Evolutionary conservation across 2,113 vertebrate species (phyloP).

Genomic region (Sebastes schlegelii): DNA sequence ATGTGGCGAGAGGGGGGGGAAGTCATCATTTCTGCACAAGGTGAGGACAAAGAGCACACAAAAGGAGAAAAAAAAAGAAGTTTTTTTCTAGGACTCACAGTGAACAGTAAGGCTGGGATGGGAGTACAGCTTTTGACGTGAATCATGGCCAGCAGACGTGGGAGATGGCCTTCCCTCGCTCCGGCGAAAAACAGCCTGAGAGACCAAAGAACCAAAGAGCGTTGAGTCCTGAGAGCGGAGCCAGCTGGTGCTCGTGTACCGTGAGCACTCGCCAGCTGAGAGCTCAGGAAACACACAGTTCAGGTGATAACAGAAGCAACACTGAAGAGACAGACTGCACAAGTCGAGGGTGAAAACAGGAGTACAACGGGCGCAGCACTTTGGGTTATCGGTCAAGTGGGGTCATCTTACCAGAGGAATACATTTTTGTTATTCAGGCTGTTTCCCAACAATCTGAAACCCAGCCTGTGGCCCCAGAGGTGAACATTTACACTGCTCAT

Average conservation of each 20-base stretch:
- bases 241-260: conserved; percentile 41
- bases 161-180: conserved; percentile 86
- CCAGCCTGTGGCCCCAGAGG: no score
- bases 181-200: conserved; percentile 88
- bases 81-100: conserved; percentile 76
- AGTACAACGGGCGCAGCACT: background rate
- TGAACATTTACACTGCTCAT: background rate
- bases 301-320: conserved; percentile 8
- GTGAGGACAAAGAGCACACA: background rate
- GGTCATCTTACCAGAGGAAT: background rate
- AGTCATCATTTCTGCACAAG: background rate
- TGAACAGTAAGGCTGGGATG: conserved; percentile 87
- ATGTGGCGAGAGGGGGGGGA: background rate
- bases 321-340: background rate
- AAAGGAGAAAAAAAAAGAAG: background rate
- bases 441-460: background rate
- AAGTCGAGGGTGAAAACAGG: background rate
- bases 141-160: conserved; percentile 88
- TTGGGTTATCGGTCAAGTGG: background rate
- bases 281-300: conserved; percentile 29
- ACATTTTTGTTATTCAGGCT: background rate
- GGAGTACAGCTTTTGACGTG: conserved; percentile 86
- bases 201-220: conserved; percentile 11
- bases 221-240: conserved; percentile 41
- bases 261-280: conserved; percentile 14